Evolutionary conservation across 2,888 invertebrate genomes (phyloP).

Genomic region (Aplocera efformata): DNA sequence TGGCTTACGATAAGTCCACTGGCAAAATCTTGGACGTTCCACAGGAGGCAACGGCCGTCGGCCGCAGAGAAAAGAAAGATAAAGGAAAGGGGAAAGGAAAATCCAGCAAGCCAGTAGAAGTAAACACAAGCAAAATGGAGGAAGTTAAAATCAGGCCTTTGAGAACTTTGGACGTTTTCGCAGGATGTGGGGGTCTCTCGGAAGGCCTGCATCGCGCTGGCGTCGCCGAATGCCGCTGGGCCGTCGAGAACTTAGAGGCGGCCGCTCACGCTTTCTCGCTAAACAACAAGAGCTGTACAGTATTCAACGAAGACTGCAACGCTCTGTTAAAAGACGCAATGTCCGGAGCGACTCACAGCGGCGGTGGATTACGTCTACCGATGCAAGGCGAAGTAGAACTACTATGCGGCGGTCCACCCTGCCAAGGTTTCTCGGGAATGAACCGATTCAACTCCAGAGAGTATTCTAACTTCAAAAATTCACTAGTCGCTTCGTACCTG

Average conservation of each 20-base stretch:
- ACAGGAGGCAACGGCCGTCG: constrained; percentile 77
- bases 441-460: constrained; percentile 92
- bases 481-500: constrained; percentile 88
- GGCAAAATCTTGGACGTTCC: constrained; percentile 83
- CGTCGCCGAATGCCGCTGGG: constrained; percentile 87
- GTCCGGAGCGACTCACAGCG: constrained; percentile 76
- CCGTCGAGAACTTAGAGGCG: constrained; percentile 87
- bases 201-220: constrained; percentile 87
- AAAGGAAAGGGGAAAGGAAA: constrained; percentile 58
- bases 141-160: constrained; percentile 72
- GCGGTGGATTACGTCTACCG: constrained; percentile 81
- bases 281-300: constrained; percentile 86
- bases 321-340: constrained; percentile 84
- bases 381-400: constrained; percentile 90
- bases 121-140: constrained; percentile 41
- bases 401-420: constrained; percentile 92
- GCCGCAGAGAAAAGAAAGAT: constrained; percentile 82
- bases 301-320: constrained; percentile 92
- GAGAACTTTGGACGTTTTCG: constrained; percentile 89
- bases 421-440: constrained; percentile 95
- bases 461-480: constrained; percentile 92
- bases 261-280: constrained; percentile 90
- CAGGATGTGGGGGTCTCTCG: constrained; percentile 92
- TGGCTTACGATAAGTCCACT: constrained; percentile 81
- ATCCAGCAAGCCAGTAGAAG: constrained; percentile 58